Evolutionary conservation across 2,888 invertebrate species (phyloP), one percentile per base, ranked within the genome.

Genomic region (Diarsia dahlii): DNA sequence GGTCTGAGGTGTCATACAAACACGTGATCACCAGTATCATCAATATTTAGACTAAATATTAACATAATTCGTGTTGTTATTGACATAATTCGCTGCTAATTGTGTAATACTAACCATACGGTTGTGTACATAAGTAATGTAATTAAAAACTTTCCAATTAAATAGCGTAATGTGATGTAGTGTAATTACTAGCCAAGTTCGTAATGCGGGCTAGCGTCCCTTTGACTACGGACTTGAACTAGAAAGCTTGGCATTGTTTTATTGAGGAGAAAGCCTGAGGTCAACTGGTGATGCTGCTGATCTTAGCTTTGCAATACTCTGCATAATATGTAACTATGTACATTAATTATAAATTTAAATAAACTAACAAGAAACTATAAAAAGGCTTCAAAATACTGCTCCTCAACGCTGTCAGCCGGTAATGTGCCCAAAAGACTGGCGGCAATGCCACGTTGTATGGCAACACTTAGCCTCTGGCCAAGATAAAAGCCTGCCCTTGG

Each of bases 71-170:
- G 28, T 28, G 28, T 28, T 28, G 28, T 28, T 28, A 28, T 28
- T 28, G 28, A 28, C 28, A 28, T 28, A 28, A 1, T 28, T 28
- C 28, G 28, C 28, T 28, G 28, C 13, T 20, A 39, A 60, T 76
- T 54, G 60, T 39, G 46, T 45, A 78, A 77, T 58, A 60, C 3
- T 45, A 15, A 13, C 1, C 9, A 58, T 82, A 50, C 64, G 58
- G 48, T 48, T n/a, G 18, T 20, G 15, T n/a, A 39, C 15, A 12
- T 28, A 28, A 15, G 28, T 58, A 58, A 56, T 46, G 39, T 65
- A 65, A 80, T 78, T 45, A 82, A 18, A 20, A 52, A 78, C 80
- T 80, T 80, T 80, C 80, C 64, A 83, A 72, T 64, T 72, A 34
- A 45, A 23, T 45, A 46, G 34, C 12, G 34, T 56, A 45, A 23